Evolutionary conservation across 2,797 vertebrate species (phyloP), one percentile per base, ranked within the genome.

Genomic region (Cheirogaleus major): DNA sequence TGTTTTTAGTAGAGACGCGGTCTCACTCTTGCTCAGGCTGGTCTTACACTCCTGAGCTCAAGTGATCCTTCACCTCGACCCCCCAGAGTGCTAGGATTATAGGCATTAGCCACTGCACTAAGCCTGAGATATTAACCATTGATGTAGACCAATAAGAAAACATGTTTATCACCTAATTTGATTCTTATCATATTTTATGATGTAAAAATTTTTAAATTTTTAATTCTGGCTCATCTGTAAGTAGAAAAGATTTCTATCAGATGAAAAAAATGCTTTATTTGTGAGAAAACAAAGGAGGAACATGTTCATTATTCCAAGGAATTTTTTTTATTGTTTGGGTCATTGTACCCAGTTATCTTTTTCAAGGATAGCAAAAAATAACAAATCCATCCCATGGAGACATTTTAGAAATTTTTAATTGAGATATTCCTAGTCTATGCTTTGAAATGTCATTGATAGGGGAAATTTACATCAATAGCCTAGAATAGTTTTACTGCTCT

Each of bases 141-240:
- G 30, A 57, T 70, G 50, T 1, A 81, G 59, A 72, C 10, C 52
- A 83, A 94, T 50, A 88, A 84, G 43, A 92, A 96, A 83, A 63
- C 4, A 30, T 70, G 8, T 59, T 35, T 80, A 70, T 25, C 27
- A 41, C 59, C 57, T 78, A 67, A 80, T 93, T 96, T 94, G 55
- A 90, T 89, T 63, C 11, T 73, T 55, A 43, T 87, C 63, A 45
- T 85, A 81, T 69, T 90, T 91, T 89, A 43, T 91, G 85, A 43
- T 88, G 25, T 61, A 86, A 82, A 93, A 88, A 41, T 1, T 81
- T 93, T 78, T 20, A 78, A 57, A n/a, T 6, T 84, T 89, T 79
- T 69, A 87, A 45, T 76, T 89, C 9, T 86, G 23, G 35, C 11
- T 91, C 30, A 38, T 92, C 57, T 79, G 0, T 80, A 15, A 78